These are phyloP conservation scores for Diloba caeruleocephala DNA, from an alignment of 2,888 invertebrate species.

Conservation along the genomic window DNA sequence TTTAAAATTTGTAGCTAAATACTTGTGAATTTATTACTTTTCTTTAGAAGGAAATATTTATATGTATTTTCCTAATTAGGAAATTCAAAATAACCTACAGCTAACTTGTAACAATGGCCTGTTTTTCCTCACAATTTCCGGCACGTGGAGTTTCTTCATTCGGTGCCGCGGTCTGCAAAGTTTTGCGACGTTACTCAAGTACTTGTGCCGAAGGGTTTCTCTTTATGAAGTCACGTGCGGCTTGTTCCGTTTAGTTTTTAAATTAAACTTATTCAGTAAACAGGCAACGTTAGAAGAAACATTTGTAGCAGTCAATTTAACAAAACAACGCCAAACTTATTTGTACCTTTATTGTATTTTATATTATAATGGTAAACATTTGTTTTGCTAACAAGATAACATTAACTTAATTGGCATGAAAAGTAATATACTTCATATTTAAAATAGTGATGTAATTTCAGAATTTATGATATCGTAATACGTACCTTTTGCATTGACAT, in stretches of 20 bases:
- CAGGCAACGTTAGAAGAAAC: slow-evolving; percentile 8
- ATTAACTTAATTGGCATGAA: slow-evolving; percentile 4
- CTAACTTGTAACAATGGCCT: slow-evolving; percentile 10
- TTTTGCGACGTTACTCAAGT: slow-evolving; percentile 3
- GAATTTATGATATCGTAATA: neutral
- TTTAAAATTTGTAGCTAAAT: too few species aligned
- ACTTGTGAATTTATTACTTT: too few species aligned
- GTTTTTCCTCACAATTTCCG: slow-evolving; percentile 8
- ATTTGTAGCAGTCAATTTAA: neutral
- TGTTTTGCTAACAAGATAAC: slow-evolving; percentile 5
- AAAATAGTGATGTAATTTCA: neutral
- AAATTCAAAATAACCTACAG: neutral
- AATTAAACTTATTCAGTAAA: slow-evolving; percentile 8
- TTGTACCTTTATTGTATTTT: slow-evolving; percentile 1
- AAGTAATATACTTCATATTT: neutral
- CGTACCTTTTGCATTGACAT: neutral
- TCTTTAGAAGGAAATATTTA: too few species aligned
- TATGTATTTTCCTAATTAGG: slow-evolving; percentile 2
- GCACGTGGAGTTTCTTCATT: neutral
- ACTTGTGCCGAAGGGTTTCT: slow-evolving; percentile 5
- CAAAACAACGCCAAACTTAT: slow-evolving; percentile 1
- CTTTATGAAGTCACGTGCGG: slow-evolving; percentile 20
- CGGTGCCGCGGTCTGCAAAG: neutral
- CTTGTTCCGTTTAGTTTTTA: neutral
- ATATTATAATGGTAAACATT: slow-evolving; percentile 1